A percentile compares a stretch with the other conserved stretches of the same genome.
Conservation (phyloP, 2,113 vertebrate genomes). For the Poeciliopsis prolifica region DNA sequence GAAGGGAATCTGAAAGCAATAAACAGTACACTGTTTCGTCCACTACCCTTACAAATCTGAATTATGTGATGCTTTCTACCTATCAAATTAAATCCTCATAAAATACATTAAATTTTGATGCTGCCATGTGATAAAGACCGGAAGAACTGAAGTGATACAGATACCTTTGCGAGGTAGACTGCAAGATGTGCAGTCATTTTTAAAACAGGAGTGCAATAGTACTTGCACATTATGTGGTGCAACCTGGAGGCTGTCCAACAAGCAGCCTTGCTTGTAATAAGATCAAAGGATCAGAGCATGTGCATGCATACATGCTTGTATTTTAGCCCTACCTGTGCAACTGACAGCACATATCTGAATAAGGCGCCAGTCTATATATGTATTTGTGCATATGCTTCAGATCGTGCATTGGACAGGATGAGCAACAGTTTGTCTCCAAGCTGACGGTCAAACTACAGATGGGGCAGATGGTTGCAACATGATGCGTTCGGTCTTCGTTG, state of each 20-base stretch:
- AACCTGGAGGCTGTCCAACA: slow-evolving; percentile 50
- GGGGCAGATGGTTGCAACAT: slow-evolving; percentile 54
- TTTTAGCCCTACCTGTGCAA: slow-evolving; percentile 16
- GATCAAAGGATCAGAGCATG: slow-evolving; percentile 69
- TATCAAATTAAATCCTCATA: background rate
- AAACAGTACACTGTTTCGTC: too few relatives aligned
- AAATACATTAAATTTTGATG: background rate
- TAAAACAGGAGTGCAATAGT: slow-evolving; percentile 19
- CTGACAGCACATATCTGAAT: background rate
- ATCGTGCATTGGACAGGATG: slow-evolving; percentile 37
- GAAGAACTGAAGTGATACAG: background rate
- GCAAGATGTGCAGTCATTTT: slow-evolving; percentile 13
- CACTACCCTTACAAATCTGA: too few relatives aligned
- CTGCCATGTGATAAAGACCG: background rate
- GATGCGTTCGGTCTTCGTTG: slow-evolving; percentile 5
- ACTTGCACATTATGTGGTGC: slow-evolving; percentile 32
- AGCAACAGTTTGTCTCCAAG: slow-evolving; percentile 58
- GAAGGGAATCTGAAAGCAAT: too few relatives aligned
- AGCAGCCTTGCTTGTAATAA: slow-evolving; percentile 61
- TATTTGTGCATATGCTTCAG: slow-evolving; percentile 3
- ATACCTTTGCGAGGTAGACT: background rate
- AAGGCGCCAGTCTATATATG: background rate
- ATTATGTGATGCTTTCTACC: background rate
- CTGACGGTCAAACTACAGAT: slow-evolving; percentile 29
- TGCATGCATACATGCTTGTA: background rate